A percentile compares a stretch with the other conserved stretches of the same genome.
Conservation (phyloP, 2,888 invertebrate species). For the Erebia ligea region DNA sequence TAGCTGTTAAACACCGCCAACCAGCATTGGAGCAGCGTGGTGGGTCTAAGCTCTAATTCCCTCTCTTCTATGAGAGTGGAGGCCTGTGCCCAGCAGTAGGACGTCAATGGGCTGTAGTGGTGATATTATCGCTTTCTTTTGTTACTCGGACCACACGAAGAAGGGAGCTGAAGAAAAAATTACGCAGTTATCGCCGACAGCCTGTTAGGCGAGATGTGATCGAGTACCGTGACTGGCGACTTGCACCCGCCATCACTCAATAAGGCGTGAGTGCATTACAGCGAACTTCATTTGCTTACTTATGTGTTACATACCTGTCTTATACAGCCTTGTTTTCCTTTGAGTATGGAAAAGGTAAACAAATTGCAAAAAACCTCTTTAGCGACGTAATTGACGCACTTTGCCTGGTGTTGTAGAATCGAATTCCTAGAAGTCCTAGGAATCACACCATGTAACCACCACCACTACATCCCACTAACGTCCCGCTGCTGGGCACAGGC, state of each 20-base stretch:
- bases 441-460: no score
- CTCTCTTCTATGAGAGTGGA: no score
- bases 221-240: constrained; percentile 66
- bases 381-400: no score
- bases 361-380: no score
- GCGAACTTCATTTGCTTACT: not conserved
- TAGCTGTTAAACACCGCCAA: no score
- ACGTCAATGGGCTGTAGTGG: not conserved
- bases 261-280: constrained; percentile 8
- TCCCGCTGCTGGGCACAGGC: no score
- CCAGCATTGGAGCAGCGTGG: no score
- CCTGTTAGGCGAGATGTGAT: constrained; percentile 69
- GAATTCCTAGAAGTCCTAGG: no score
- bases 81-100: no score
- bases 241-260: constrained; percentile 43
- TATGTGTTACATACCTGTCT: not conserved
- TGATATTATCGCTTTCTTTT: constrained; percentile 4
- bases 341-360: not conserved
- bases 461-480: no score
- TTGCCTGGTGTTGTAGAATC: no score
- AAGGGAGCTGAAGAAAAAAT: constrained; percentile 56
- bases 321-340: not conserved
- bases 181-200: constrained; percentile 59
- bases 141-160: constrained; percentile 44
- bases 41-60: no score